Evolutionary conservation across 2,113 vertebrate species (phyloP).

Genomic region (Microcebus tavaratra): DNA sequence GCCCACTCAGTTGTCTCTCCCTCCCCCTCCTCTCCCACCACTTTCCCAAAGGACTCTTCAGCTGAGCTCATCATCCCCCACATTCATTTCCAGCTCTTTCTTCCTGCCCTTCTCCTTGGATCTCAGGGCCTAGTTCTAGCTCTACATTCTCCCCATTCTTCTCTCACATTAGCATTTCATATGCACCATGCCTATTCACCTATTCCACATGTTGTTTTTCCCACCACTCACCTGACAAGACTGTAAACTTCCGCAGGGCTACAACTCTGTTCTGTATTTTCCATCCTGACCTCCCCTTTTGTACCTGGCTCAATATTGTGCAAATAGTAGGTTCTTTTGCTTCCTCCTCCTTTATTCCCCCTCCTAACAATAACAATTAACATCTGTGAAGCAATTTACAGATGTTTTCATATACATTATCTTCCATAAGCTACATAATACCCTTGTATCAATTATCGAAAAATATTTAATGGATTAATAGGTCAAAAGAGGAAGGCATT

Average conservation of each 20-base stretch:
- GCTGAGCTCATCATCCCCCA: background rate
- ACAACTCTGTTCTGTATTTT: background rate
- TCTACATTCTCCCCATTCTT: background rate
- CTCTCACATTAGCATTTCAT: background rate
- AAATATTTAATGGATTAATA: background rate
- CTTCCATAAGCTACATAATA: background rate
- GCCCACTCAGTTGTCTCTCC: too few species aligned
- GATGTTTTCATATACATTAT: background rate
- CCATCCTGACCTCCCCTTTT: background rate
- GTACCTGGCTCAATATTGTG: background rate
- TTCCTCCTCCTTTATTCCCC: background rate
- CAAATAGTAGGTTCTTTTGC: background rate
- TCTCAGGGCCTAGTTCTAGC: background rate
- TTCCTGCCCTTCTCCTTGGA: background rate
- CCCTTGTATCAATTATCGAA: background rate
- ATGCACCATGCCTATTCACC: background rate
- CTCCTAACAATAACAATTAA: background rate
- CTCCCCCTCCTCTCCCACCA: too few species aligned
- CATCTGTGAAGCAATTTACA: background rate
- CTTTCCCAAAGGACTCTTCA: background rate
- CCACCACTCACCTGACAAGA: background rate
- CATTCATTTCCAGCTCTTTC: background rate
- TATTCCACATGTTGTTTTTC: background rate
- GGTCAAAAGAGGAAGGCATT: constrained; percentile 12
- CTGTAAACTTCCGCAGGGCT: background rate